Conservation (phyloP, 2,888 invertebrate species). For the Scaeva pyrastri region DNA sequence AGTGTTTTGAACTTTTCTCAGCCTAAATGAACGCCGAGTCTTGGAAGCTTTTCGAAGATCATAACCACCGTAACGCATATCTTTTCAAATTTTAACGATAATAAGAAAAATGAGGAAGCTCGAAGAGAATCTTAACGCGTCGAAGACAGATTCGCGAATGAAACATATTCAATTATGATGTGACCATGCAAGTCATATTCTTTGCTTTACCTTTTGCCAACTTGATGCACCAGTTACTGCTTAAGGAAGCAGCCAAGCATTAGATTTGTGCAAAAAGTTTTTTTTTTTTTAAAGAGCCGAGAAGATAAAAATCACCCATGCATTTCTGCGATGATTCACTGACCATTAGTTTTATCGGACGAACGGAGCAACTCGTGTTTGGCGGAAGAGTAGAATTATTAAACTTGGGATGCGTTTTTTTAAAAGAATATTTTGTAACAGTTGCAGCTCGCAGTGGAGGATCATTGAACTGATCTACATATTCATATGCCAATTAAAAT, state of each 20-base stretch:
- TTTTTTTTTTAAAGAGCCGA: neutral
- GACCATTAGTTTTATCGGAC: conserved; percentile 59
- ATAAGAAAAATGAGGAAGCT: neutral
- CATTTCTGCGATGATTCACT: conserved; percentile 63
- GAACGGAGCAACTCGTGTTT: neutral
- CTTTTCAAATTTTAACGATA: conserved; percentile 52
- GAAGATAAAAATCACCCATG: conserved; percentile 48
- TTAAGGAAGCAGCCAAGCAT: conserved; percentile 61
- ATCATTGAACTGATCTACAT: conserved; percentile 46
- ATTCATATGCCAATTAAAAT: conserved; percentile 23
- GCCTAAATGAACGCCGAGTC: conserved; percentile 80
- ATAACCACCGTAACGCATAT: conserved; percentile 84
- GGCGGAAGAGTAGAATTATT: conserved; percentile 21
- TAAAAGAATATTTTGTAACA: conserved; percentile 37
- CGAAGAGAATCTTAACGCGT: conserved; percentile 49
- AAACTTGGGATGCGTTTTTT: neutral
- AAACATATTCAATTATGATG: conserved; percentile 48
- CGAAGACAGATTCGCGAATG: conserved; percentile 62
- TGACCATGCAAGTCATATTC: conserved; percentile 63
- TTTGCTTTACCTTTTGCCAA: conserved; percentile 7
- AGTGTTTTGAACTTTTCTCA: conserved; percentile 82
- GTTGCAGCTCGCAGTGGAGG: conserved; percentile 36
- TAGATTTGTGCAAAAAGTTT: conserved; percentile 40
- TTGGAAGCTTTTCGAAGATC: conserved; percentile 82
- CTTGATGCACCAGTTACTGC: conserved; percentile 65